phyloP scores from a whole-genome alignment of 2,797 vertebrate genomes.

The Champsocephalus gunnari region DNA sequence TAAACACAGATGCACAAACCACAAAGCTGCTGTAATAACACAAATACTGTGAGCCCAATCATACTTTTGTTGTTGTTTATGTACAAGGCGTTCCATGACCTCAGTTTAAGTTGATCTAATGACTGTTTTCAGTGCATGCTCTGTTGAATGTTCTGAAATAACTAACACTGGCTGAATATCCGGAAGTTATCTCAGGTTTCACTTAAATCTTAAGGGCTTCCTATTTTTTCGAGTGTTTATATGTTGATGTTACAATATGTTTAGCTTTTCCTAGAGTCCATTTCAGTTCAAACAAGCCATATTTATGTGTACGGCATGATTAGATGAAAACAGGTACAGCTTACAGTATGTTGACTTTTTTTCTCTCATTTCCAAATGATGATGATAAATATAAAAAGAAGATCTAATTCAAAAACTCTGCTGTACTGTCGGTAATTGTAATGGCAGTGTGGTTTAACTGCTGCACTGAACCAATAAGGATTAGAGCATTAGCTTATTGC shows the following conservation, averaged over 20 bases:
- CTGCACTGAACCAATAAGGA: conserved; percentile 31
- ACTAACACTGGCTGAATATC: not conserved
- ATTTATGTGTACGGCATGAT: not conserved
- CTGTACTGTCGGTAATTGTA: conserved; percentile 3
- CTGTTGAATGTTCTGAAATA: conserved; percentile 21
- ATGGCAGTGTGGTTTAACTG: conserved; percentile 15
- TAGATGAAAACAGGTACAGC: not conserved
- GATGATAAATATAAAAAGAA: not conserved
- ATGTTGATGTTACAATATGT: not conserved
- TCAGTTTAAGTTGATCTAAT: conserved; percentile 39
- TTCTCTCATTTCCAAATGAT: not conserved
- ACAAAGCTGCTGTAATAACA: conserved; percentile 61
- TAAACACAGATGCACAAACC: conserved; percentile 46
- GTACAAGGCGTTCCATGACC: conserved; percentile 59
- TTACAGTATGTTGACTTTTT: too few relatives aligned
- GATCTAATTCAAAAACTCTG: conserved; percentile 6
- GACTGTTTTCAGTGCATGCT: conserved; percentile 40
- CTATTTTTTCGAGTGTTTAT: not conserved
- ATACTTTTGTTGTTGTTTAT: conserved; percentile 58
- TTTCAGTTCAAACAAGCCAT: not conserved
- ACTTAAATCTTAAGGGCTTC: not conserved
- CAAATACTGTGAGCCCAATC: conserved; percentile 55
- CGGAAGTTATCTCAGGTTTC: not conserved
- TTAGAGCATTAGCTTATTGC: conserved; percentile 36
- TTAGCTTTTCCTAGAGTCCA: not conserved